Conservation (phyloP, 1,140 invertebrate genomes). For the Littorina saxatilis region DNA sequence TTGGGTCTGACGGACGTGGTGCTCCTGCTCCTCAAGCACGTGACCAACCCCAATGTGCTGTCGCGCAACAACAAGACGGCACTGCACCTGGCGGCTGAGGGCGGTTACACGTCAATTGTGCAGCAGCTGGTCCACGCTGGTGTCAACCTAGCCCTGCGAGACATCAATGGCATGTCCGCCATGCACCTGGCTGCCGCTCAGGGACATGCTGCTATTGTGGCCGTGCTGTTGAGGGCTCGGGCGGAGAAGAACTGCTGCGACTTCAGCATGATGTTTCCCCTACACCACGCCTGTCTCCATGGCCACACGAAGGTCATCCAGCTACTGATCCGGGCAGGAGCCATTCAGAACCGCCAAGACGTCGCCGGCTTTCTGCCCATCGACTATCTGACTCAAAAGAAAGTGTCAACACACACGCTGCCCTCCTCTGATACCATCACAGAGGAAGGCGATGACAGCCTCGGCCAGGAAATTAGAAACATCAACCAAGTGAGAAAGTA, state of each 20-base stretch:
- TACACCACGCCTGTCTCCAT: conserved; percentile 59
- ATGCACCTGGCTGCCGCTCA: conserved; percentile 60
- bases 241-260: conserved; percentile 61
- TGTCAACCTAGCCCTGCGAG: conserved; percentile 62
- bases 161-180: conserved; percentile 65
- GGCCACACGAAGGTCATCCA: conserved; percentile 48
- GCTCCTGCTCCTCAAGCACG: conserved; percentile 85
- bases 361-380: conserved; percentile 56
- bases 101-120: conserved; percentile 51
- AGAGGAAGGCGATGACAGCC: too few relatives aligned
- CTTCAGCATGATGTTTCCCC: conserved; percentile 59
- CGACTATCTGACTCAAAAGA: conserved; percentile 44
- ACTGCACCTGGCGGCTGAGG: conserved; percentile 61
- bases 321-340: conserved; percentile 53
- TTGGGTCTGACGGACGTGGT: conserved; percentile 83
- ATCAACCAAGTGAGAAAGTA: too few relatives aligned
- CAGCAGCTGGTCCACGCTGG: conserved; percentile 58
- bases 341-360: conserved; percentile 52
- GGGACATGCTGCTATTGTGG: conserved; percentile 50
- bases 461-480: too few relatives aligned
- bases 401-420: too few relatives aligned
- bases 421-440: too few relatives aligned
- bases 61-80: conserved; percentile 64
- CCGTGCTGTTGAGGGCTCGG: conserved; percentile 52
- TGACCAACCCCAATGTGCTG: conserved; percentile 81